These are phyloP conservation scores for Caenorhabditis sp. DNA, from an alignment of 2,888 invertebrate genomes.

Conservation along the genomic window DNA sequence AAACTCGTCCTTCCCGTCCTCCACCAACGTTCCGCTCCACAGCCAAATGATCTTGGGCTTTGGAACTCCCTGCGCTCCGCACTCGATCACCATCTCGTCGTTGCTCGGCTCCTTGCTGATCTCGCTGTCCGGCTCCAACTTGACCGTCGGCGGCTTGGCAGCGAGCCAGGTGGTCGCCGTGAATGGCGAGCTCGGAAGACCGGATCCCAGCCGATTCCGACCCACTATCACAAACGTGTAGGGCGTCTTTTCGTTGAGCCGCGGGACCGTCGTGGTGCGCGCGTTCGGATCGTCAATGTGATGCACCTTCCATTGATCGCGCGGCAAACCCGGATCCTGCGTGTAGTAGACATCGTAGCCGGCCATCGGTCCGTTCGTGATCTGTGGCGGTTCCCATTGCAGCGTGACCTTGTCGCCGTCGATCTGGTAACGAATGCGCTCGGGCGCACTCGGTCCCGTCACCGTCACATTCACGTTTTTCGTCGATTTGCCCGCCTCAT, in stretches of 20 bases:
- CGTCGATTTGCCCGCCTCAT: conserved; percentile 76
- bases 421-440: conserved; percentile 74
- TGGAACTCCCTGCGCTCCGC: conserved; percentile 76
- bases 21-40: conserved; percentile 74
- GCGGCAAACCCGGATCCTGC: conserved; percentile 71
- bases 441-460: conserved; percentile 76
- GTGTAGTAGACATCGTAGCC: conserved; percentile 78
- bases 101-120: conserved; percentile 71
- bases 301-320: conserved; percentile 72
- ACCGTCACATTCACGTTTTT: conserved; percentile 72
- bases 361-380: conserved; percentile 76
- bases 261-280: conserved; percentile 64
- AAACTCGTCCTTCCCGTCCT: conserved; percentile 78
- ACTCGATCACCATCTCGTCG: conserved; percentile 73
- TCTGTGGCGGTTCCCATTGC: conserved; percentile 76
- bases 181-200: conserved; percentile 71
- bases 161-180: conserved; percentile 74
- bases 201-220: conserved; percentile 75
- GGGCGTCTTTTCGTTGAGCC: conserved; percentile 73
- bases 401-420: conserved; percentile 75
- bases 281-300: conserved; percentile 68
- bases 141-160: conserved; percentile 65
- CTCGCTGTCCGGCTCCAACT: conserved; percentile 66
- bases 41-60: conserved; percentile 78
- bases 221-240: conserved; percentile 76